A percentile compares a stretch with the other conserved stretches of the same genome.
Evolutionary conservation across 2,888 invertebrate species (phyloP).

Genomic region (Suillia variegata): DNA sequence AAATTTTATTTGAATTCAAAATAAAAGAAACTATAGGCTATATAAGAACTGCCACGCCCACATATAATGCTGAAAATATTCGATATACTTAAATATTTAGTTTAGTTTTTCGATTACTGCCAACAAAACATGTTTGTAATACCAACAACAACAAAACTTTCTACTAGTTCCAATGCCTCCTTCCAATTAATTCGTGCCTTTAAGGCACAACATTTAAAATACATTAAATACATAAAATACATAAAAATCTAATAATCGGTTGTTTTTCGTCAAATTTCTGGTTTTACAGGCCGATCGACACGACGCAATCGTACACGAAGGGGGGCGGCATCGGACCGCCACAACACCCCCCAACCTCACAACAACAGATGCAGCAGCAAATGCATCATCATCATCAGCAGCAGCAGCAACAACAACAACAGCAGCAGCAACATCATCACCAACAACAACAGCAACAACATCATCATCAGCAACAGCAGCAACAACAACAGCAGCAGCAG

Average conservation of each 20-base stretch:
- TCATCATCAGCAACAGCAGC: slow-evolving; percentile 43
- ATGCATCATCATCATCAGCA: slow-evolving; percentile 42
- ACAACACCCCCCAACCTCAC: slow-evolving; percentile 27
- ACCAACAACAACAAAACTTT: too few relatives aligned
- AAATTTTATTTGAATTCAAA: too few relatives aligned
- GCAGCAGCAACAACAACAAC: slow-evolving; percentile 44
- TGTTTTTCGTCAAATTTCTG: slow-evolving; percentile 47
- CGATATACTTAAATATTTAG: too few relatives aligned
- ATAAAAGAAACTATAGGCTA: too few relatives aligned
- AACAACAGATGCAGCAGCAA: slow-evolving; percentile 39
- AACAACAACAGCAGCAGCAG: slow-evolving; percentile 34
- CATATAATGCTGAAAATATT: too few relatives aligned
- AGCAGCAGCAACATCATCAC: slow-evolving; percentile 44
- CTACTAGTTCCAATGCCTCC: too few relatives aligned
- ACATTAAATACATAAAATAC: too few relatives aligned
- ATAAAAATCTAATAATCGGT: slow-evolving; percentile 54
- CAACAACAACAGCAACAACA: slow-evolving; percentile 41
- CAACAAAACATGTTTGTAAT: too few relatives aligned
- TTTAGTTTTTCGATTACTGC: too few relatives aligned
- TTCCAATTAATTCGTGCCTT: too few relatives aligned
- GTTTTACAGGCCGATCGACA: slow-evolving; percentile 60
- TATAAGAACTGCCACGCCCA: too few relatives aligned
- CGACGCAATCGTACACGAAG: slow-evolving; percentile 58
- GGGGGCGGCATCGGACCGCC: slow-evolving; percentile 49
- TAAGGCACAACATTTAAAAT: too few relatives aligned